These are phyloP conservation scores for Plagiodera versicolora DNA, from an alignment of 2,888 invertebrate genomes.

Conservation along the genomic window DNA sequence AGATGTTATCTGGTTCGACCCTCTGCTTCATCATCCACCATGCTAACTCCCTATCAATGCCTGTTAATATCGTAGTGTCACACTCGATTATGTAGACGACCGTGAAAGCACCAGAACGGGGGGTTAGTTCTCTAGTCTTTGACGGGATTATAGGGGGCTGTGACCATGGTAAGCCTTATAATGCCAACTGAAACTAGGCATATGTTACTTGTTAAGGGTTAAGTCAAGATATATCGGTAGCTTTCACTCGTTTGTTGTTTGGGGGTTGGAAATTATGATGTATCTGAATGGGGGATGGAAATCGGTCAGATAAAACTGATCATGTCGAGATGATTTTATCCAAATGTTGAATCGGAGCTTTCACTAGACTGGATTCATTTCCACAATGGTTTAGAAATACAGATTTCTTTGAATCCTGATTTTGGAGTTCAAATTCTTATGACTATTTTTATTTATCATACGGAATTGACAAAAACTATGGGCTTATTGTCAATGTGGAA, in stretches of 20 bases:
- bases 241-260: slow-evolving; percentile 31
- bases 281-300: slow-evolving; percentile 3
- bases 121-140: slow-evolving; percentile 27
- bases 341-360: not conserved
- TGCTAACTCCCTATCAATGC: slow-evolving; percentile 42
- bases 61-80: slow-evolving; percentile 53
- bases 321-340: slow-evolving; percentile 6
- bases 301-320: slow-evolving; percentile 16
- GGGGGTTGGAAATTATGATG: slow-evolving; percentile 13
- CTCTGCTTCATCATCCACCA: slow-evolving; percentile 37
- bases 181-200: slow-evolving; percentile 42
- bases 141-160: slow-evolving; percentile 31
- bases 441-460: too few relatives aligned
- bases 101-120: slow-evolving; percentile 34
- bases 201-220: slow-evolving; percentile 42
- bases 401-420: too few relatives aligned
- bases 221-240: slow-evolving; percentile 40
- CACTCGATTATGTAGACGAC: slow-evolving; percentile 50
- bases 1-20: slow-evolving; percentile 46
- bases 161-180: slow-evolving; percentile 41
- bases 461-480: too few relatives aligned
- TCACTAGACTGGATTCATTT: too few relatives aligned
- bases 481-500: too few relatives aligned
- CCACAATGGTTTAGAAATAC: too few relatives aligned
- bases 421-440: too few relatives aligned